Base-by-base conservation (phyloP, 2,888 invertebrate species). In the Sinohyriopsis cumingii region DNA sequence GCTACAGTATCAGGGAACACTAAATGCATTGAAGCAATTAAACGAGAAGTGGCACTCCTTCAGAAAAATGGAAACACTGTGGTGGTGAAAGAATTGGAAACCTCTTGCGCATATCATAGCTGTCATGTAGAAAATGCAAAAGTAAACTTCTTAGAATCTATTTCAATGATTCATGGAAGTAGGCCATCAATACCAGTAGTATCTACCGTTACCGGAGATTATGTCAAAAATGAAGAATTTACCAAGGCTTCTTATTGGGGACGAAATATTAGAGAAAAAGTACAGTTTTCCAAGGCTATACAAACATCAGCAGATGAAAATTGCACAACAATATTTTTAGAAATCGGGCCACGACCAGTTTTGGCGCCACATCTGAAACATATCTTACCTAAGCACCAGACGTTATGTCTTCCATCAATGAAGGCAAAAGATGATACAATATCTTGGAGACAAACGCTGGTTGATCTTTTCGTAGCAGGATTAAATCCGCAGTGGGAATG, bases 1-100 rank as follows among this genome's bases (percentile, higher is more conserved):
- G 79, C 79, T 59, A 73, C 79, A 18, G 65, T 83, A 6, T 78
- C 81, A 25, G 81, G 83, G 1, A 76, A 76, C 19, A 63, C 28
- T 28, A 28, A 28, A 28, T 28, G 28, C 28, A 28, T 28, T 28
- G 28, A 28, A 28, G 28, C 28, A 28, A 28, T 28, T 28, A 28
- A 28, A 28, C 28, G 28, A 28, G 5, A 28, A 28, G 28, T 28
- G 28, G 28, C 28, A 28, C 2, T 2, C 28, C 28, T 28, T 28
- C 28, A 24, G 12, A 45, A 45, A 18, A 19, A 1, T n/a, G 33
- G 63, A 20, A 22, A 63, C 25, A 3, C n/a, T 18, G 28, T 45
- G 3, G 9, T n/a, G 45, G 22, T 76, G 22, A n/a, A 71, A 22
- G 75, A 77, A 5, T 70, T 79, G 5, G 33, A 67, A 24, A 77